phyloP scores from a whole-genome alignment of 2,888 invertebrate genomes.

The Nephrotoma flavescens region DNA sequence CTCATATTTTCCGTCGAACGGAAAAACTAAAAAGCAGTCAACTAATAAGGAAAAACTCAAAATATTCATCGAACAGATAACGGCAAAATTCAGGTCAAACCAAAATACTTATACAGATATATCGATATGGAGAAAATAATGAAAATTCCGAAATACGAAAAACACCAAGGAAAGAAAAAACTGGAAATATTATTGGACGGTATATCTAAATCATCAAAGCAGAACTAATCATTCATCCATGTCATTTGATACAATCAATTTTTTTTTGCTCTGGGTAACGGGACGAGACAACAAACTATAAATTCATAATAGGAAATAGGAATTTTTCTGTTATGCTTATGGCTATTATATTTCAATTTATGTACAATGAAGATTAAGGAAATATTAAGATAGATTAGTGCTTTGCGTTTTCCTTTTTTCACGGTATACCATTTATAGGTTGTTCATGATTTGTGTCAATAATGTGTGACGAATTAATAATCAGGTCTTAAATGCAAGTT shows the following conservation, averaged over 20 bases:
- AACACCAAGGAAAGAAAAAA: neutral
- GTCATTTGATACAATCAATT: neutral
- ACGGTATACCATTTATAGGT: too few relatives aligned
- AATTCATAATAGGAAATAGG: neutral
- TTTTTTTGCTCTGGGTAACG: neutral
- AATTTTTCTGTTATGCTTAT: neutral
- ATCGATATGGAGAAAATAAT: neutral
- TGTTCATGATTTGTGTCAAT: too few relatives aligned
- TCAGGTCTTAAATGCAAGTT: too few relatives aligned
- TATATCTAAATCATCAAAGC: neutral
- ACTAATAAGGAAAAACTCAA: neutral
- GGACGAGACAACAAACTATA: neutral
- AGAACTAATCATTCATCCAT: neutral
- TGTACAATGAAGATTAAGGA: too few relatives aligned
- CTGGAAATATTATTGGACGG: neutral
- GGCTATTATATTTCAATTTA: too few relatives aligned
- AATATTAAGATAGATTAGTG: too few relatives aligned
- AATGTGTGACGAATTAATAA: too few relatives aligned
- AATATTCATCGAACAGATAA: neutral
- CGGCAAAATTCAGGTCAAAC: too few relatives aligned
- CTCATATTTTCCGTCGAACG: neutral
- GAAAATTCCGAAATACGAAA: neutral
- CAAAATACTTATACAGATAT: neutral
- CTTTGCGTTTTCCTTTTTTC: too few relatives aligned
- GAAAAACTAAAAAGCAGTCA: neutral